Evolutionary conservation across 2,888 invertebrate genomes (phyloP).

Genomic region (Cantharis lateralis): DNA sequence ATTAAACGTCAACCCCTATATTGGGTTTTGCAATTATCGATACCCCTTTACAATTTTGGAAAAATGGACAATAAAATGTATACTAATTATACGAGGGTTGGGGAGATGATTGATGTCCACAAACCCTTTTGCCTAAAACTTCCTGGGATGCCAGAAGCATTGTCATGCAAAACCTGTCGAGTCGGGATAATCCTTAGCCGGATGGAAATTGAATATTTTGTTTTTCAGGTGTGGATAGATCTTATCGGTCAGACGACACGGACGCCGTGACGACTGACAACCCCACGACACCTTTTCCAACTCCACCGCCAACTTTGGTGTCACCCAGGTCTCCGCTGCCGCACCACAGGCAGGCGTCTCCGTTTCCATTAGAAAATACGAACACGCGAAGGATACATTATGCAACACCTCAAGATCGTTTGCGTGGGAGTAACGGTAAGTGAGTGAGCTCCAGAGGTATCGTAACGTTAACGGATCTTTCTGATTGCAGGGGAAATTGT

Average conservation of each 20-base stretch:
- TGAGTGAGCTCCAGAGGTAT: slow-evolving; percentile 7
- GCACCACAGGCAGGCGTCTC: slow-evolving; percentile 69
- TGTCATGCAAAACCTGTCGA: neutral
- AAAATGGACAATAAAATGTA: neutral
- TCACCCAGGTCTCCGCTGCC: slow-evolving; percentile 64
- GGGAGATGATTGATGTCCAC: neutral
- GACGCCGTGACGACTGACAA: slow-evolving; percentile 62
- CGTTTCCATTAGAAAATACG: slow-evolving; percentile 72
- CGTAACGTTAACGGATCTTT: slow-evolving; percentile 14
- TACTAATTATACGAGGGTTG: neutral
- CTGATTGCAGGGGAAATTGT: slow-evolving; percentile 36
- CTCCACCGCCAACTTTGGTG: slow-evolving; percentile 59
- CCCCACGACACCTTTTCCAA: slow-evolving; percentile 61
- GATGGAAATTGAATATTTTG: slow-evolving; percentile 20
- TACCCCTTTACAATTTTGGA: neutral
- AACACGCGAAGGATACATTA: slow-evolving; percentile 64
- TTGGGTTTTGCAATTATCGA: neutral
- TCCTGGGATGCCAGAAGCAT: neutral
- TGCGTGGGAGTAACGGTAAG: slow-evolving; percentile 55
- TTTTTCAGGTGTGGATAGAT: slow-evolving; percentile 68
- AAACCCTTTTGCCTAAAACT: neutral
- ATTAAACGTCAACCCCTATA: neutral
- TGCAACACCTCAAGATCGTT: slow-evolving; percentile 55
- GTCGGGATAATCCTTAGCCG: neutral
- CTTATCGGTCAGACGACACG: slow-evolving; percentile 76